A percentile compares a stretch with the other conserved stretches of the same genome.
phyloP scores from a whole-genome alignment of 2,888 invertebrate species.

The Tanypteryx hageni region DNA sequence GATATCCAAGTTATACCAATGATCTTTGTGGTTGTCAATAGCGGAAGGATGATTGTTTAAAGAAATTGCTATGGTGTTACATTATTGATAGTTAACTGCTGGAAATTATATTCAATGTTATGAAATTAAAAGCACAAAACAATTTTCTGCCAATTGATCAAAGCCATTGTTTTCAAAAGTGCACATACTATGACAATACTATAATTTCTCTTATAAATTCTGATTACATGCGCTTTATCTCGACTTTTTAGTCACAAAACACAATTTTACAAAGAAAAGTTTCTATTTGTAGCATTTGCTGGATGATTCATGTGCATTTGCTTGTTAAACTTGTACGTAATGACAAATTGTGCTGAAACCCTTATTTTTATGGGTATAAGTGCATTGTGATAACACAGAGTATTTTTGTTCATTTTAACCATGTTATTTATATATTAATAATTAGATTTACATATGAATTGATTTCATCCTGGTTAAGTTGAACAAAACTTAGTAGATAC shows the following conservation, averaged over 20 bases:
- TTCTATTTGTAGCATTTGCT: background rate
- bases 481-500: background rate
- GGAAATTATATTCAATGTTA: slow-evolving; percentile 39
- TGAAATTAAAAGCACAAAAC: slow-evolving; percentile 35
- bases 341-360: slow-evolving; percentile 12
- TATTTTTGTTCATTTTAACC: slow-evolving; percentile 43
- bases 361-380: background rate
- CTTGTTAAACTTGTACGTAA: background rate
- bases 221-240: background rate
- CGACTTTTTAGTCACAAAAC: background rate
- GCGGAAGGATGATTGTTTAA: slow-evolving; percentile 30
- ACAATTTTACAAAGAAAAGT: slow-evolving; percentile 27
- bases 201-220: slow-evolving; percentile 14
- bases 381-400: slow-evolving; percentile 59
- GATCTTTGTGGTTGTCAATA: background rate
- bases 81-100: background rate
- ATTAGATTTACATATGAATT: slow-evolving; percentile 34
- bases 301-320: background rate
- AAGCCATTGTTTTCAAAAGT: slow-evolving; percentile 4
- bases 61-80: slow-evolving; percentile 42
- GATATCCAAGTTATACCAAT: background rate
- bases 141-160: slow-evolving; percentile 39
- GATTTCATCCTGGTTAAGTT: background rate
- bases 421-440: slow-evolving; percentile 20
- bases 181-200: slow-evolving; percentile 58